Percentiles rank a stretch among this genome's conserved stretches.
Evolutionary conservation across 2,888 invertebrate species (phyloP).

Genomic region (Tenodera sinensis): DNA sequence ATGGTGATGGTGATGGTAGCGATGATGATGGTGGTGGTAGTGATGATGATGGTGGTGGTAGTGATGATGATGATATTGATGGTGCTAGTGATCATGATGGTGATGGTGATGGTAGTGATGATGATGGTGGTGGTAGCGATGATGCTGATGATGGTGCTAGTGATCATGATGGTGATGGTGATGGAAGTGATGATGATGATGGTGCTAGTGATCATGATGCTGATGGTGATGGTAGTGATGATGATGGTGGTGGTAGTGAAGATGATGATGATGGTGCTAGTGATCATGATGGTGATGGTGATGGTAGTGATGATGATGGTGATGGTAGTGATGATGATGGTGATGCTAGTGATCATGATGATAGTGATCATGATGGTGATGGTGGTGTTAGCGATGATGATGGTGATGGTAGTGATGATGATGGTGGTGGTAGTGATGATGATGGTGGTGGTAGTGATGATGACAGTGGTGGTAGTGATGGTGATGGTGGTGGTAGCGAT

Average conservation of each 20-base stretch:
- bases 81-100: not conserved
- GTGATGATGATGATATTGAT: not conserved
- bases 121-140: not conserved
- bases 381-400: too few relatives aligned
- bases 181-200: not conserved
- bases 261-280: too few relatives aligned
- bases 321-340: not conserved
- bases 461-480: too few relatives aligned
- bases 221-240: too few relatives aligned
- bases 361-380: too few relatives aligned
- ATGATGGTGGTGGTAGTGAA: too few relatives aligned
- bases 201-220: not conserved
- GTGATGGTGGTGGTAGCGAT: constrained; percentile 35
- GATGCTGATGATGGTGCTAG: too few relatives aligned
- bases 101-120: not conserved
- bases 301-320: not conserved
- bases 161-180: too few relatives aligned
- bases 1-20: not conserved
- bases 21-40: not conserved
- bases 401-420: too few relatives aligned
- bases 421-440: too few relatives aligned
- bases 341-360: not conserved
- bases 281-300: too few relatives aligned
- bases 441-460: too few relatives aligned
- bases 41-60: not conserved